Conservation (phyloP, 2,888 invertebrate genomes). For the Harpalus rubripes region DNA sequence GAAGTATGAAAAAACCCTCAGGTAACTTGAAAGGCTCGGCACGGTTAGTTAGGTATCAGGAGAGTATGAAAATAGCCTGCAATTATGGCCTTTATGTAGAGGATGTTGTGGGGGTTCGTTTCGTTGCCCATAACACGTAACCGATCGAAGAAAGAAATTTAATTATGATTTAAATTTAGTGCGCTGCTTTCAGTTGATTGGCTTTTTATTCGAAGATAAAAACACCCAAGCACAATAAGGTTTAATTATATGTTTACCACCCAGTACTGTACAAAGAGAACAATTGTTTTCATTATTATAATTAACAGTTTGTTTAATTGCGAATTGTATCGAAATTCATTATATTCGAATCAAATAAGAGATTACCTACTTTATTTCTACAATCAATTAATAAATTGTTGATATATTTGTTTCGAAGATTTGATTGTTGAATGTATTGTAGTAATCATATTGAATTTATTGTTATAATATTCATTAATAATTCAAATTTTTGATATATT, state of each 20-base stretch:
- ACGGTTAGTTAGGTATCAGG: constrained; percentile 42
- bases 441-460: not conserved
- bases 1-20: constrained; percentile 24
- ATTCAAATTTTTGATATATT: no score
- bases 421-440: not conserved
- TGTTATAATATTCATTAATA: no score
- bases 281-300: constrained; percentile 24
- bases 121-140: not conserved
- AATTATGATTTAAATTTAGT: constrained; percentile 54
- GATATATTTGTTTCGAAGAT: not conserved
- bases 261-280: not conserved
- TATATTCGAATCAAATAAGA: not conserved
- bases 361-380: not conserved
- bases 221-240: constrained; percentile 28
- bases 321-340: constrained; percentile 31
- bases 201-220: constrained; percentile 42
- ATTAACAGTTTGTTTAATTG: constrained; percentile 34
- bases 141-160: constrained; percentile 54
- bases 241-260: constrained; percentile 50
- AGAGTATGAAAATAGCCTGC: not conserved
- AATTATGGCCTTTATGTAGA: constrained; percentile 22
- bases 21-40: constrained; percentile 31
- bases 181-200: constrained; percentile 32
- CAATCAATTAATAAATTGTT: not conserved
- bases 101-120: not conserved